Evolutionary conservation across 2,888 invertebrate genomes (phyloP), one percentile per base, ranked within the genome.

Genomic region (Odontothrips loti): DNA sequence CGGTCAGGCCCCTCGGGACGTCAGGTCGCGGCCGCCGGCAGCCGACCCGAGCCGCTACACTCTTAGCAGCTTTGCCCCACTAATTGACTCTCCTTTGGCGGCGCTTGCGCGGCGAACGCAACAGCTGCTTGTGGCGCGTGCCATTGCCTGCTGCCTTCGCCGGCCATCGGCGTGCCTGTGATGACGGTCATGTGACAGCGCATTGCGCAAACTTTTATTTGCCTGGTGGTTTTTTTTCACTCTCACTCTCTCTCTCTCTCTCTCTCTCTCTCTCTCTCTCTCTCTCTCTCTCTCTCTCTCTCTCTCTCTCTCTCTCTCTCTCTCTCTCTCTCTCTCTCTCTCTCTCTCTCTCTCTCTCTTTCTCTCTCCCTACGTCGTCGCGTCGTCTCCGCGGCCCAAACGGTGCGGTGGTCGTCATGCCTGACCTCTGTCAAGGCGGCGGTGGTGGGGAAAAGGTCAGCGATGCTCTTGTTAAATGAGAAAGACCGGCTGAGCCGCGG

Each of bases 41-140:
- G 34, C 34, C 34, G 34, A 43, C 3, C 34, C 34, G 3, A 2
- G 34, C 34, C 34, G 58, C 58, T 58, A 58, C 58, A 58, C 58
- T 58, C 58, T 58, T 58, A 58, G 58, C 58, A 58, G 58, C 58
- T 58, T 75, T 43, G 34, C 34, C 34, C 34, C 34, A 43, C 68
- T 75, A 75, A 75, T 75, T 75, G 68, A 27, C 68, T 75, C 23
- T 75, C 68, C 68, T 75, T 75, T 75, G 68, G 27, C 68, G 68
- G 27, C 27, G 4, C 68, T 68, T n/a, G 68, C 0, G 23, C 68
- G 68, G 23, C 34, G 6, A 43, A 43, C 68, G 68, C 68, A n/a
- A 23, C 68, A 8, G 23, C 68, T 17, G 68, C 27, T 11, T 1
- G 23, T 9, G 68, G 12, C 34, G 34, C 34, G 34, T 43, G 34